These are phyloP conservation scores for Meteorus sp. DNA, from an alignment of 1,140 invertebrate species.

Conservation along the genomic window DNA sequence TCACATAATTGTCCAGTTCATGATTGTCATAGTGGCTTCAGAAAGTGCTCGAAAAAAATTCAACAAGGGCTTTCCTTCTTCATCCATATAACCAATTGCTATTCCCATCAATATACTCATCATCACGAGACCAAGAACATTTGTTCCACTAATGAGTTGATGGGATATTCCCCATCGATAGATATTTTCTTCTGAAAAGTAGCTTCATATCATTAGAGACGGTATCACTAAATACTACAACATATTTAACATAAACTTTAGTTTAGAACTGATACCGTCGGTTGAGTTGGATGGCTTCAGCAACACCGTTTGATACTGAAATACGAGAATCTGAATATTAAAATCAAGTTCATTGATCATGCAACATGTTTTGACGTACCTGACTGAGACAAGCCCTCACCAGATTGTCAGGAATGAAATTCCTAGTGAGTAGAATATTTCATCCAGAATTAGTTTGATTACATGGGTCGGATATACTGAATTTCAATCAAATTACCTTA, in stretches of 20 bases:
- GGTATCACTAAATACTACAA: too few species aligned
- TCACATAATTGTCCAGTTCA: constrained; percentile 61
- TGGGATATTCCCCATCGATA: constrained; percentile 54
- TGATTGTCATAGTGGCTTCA: constrained; percentile 63
- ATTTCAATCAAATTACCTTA: constrained; percentile 61
- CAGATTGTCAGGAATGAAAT: constrained; percentile 70
- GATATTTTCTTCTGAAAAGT: constrained; percentile 37
- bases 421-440: constrained; percentile 59
- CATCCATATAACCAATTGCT: constrained; percentile 57
- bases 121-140: constrained; percentile 64
- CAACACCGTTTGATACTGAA: constrained; percentile 51
- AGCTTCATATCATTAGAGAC: too few species aligned
- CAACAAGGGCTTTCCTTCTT: constrained; percentile 57
- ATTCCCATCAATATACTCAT: constrained; percentile 62
- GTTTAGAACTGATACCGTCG: constrained; percentile 18
- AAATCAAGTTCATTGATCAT: neutral
- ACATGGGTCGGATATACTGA: too few species aligned
- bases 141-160: constrained; percentile 55
- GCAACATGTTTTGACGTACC: constrained; percentile 40
- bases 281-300: constrained; percentile 30
- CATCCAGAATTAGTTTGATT: too few species aligned
- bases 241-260: too few species aligned
- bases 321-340: too few species aligned
- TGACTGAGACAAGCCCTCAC: constrained; percentile 63
- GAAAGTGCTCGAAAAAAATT: constrained; percentile 59